phyloP scores from a whole-genome alignment of 2,113 vertebrate species.

The Coracopsis vasa region DNA sequence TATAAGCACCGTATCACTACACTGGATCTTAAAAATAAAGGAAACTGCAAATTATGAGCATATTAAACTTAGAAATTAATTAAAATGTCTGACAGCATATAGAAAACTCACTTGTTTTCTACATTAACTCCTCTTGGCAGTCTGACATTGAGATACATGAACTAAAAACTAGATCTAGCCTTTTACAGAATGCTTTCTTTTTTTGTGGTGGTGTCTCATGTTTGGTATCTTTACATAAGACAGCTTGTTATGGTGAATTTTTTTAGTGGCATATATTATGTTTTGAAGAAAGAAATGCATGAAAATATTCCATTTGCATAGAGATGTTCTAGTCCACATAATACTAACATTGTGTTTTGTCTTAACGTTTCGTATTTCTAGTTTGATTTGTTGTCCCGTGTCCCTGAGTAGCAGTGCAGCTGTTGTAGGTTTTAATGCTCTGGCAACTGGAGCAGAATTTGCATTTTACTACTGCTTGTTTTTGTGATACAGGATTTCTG shows the following conservation, averaged over 20 bases:
- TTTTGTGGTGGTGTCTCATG: neutral
- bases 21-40: neutral
- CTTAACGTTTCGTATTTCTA: neutral
- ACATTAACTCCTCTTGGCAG: neutral
- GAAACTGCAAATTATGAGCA: neutral
- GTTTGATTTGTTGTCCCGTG: constrained; percentile 16
- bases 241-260: neutral
- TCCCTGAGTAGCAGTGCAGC: constrained; percentile 21
- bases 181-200: neutral
- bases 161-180: neutral
- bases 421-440: constrained; percentile 40
- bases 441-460: constrained; percentile 24
- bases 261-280: neutral
- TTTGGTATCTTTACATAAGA: neutral
- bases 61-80: neutral
- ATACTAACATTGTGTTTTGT: neutral
- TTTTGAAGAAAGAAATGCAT: neutral
- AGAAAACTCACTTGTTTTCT: neutral
- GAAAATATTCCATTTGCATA: neutral
- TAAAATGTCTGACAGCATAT: neutral
- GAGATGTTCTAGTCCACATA: neutral
- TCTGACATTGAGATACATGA: neutral
- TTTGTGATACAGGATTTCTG: neutral
- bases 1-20: fast-evolving
- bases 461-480: neutral